A percentile compares a stretch with the other conserved stretches of the same genome.
phyloP scores from a whole-genome alignment of 2,888 invertebrate species.

The Lagria hirta region DNA sequence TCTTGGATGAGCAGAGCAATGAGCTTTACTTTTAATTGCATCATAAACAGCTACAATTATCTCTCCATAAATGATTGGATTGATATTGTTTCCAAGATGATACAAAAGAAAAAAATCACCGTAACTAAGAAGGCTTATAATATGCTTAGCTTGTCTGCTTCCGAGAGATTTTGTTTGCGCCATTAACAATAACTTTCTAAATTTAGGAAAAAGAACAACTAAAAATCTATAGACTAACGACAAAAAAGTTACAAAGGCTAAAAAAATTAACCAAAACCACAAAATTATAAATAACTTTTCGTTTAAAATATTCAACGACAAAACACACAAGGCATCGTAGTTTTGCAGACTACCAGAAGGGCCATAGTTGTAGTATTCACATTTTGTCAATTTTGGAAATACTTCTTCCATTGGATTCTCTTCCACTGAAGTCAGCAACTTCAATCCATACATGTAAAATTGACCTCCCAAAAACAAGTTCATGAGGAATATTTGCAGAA shows the following conservation, averaged over 20 bases:
- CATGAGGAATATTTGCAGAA: constrained; percentile 68
- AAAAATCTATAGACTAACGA: constrained; percentile 67
- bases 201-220: constrained; percentile 59
- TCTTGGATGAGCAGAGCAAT: constrained; percentile 22
- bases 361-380: constrained; percentile 62
- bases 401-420: constrained; percentile 64
- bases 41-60: constrained; percentile 52
- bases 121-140: constrained; percentile 60
- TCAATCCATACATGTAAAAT: constrained; percentile 63
- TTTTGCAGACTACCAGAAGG: constrained; percentile 61
- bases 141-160: constrained; percentile 55
- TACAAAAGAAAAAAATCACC: constrained; percentile 80
- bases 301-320: constrained; percentile 76
- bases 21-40: constrained; percentile 24
- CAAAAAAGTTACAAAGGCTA: constrained; percentile 63
- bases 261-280: constrained; percentile 73
- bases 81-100: constrained; percentile 75
- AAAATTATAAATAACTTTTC: constrained; percentile 76
- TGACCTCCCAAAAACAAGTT: constrained; percentile 66
- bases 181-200: constrained; percentile 64
- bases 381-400: constrained; percentile 71
- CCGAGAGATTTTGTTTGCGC: constrained; percentile 62
- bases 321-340: constrained; percentile 69
- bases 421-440: constrained; percentile 54
- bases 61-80: constrained; percentile 67